phyloP scores from a whole-genome alignment of 2,888 invertebrate genomes.

The Folsomia candida region DNA sequence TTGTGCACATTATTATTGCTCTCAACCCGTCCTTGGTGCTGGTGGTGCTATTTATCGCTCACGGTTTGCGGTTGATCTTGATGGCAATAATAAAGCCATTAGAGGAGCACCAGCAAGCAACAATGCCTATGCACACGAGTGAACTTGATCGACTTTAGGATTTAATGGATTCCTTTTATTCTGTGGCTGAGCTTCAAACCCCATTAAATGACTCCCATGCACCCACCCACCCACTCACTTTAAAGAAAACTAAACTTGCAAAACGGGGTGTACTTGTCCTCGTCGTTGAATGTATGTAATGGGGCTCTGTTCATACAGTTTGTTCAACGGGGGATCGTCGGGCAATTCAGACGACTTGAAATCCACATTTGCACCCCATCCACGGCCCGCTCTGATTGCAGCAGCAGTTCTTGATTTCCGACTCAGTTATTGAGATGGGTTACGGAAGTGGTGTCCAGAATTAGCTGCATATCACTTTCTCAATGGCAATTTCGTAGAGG shows the following conservation, averaged over 20 bases:
- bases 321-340: neutral
- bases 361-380: neutral
- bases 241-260: neutral
- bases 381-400: neutral
- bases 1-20: neutral
- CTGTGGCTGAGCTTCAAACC: neutral
- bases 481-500: constrained; percentile 28
- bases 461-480: constrained; percentile 50
- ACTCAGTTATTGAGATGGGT: constrained; percentile 41
- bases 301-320: neutral
- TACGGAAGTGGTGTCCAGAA: constrained; percentile 36
- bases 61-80: neutral
- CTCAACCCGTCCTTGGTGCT: neutral
- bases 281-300: neutral
- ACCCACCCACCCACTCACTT: neutral
- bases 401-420: constrained; percentile 5
- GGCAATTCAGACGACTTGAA: neutral
- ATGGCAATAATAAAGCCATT: neutral
- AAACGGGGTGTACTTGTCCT: neutral
- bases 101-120: neutral
- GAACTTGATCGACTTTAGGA: constrained; percentile 8
- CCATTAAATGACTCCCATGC: neutral
- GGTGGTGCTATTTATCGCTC: neutral
- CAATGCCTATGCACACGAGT: neutral
- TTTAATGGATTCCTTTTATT: constrained; percentile 12